Conservation (phyloP, 2,113 vertebrate genomes). For the Stegastes partitus region DNA sequence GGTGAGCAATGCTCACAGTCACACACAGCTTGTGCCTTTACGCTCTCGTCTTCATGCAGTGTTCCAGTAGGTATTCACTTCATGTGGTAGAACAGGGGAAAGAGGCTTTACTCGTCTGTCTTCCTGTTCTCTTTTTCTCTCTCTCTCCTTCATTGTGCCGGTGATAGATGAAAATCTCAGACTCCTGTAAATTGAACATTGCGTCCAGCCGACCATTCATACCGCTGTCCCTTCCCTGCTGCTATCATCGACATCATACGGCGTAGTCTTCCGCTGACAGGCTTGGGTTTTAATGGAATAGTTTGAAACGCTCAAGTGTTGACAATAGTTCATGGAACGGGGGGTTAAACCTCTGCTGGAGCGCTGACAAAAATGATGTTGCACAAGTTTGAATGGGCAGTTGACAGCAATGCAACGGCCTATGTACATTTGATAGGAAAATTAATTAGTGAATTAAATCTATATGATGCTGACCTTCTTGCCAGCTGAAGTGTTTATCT, state of each 20-base stretch:
- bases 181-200: conserved; percentile 78
- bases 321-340: conserved; percentile 26
- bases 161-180: conserved; percentile 78
- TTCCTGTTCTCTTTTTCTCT: conserved; percentile 16
- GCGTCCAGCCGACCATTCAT: conserved; percentile 67
- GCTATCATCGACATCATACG: conserved; percentile 56
- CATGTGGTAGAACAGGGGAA: conserved; percentile 50
- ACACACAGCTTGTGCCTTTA: neutral
- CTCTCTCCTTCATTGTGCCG: conserved; percentile 49
- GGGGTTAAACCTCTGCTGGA: conserved; percentile 10
- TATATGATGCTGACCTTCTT: conserved; percentile 31
- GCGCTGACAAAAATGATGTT: conserved; percentile 3
- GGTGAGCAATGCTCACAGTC: neutral
- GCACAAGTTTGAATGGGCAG: conserved; percentile 2
- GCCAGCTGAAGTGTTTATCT: conserved; percentile 14
- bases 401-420: neutral
- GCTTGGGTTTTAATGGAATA: conserved; percentile 56
- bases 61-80: conserved; percentile 71
- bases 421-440: neutral
- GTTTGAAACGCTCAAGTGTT: conserved; percentile 55
- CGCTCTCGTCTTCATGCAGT: conserved; percentile 13
- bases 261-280: conserved; percentile 43
- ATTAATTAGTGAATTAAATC: conserved; percentile 14
- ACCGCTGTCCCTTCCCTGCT: conserved; percentile 34
- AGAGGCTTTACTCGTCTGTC: conserved; percentile 42